Evolutionary conservation across 2,797 vertebrate genomes (phyloP).

Genomic region (Pangasius mekongensis): DNA sequence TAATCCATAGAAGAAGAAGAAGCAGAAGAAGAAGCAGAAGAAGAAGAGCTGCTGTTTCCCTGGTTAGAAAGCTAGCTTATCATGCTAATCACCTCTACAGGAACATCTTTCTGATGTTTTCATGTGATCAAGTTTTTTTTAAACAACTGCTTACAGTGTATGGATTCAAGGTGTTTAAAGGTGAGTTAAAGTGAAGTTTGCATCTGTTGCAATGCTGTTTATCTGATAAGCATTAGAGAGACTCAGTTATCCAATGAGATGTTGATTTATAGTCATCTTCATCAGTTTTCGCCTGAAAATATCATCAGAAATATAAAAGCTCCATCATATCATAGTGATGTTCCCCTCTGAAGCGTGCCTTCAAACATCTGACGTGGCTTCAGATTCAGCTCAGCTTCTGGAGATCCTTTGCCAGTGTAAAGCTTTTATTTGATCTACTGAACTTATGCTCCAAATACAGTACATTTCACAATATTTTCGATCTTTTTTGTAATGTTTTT

Average conservation of each 20-base stretch:
- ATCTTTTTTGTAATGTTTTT: too few relatives aligned
- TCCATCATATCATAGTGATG: too few relatives aligned
- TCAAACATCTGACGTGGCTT: too few relatives aligned
- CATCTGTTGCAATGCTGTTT: not conserved
- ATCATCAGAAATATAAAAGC: too few relatives aligned
- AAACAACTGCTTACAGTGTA: not conserved
- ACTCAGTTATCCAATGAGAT: too few relatives aligned
- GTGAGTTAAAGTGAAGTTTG: not conserved
- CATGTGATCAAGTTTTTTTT: not conserved
- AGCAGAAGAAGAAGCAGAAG: not conserved
- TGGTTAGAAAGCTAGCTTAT: not conserved
- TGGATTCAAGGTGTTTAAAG: not conserved
- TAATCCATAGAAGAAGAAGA: not conserved
- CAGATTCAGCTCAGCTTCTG: too few relatives aligned
- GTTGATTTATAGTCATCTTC: not conserved
- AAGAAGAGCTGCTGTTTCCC: not conserved
- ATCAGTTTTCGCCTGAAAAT: not conserved
- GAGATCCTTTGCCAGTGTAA: too few relatives aligned
- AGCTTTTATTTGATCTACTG: too few relatives aligned
- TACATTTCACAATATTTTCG: not conserved
- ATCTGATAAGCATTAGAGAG: not conserved
- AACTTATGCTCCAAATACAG: too few relatives aligned
- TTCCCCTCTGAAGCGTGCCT: too few relatives aligned
- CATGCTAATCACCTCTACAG: not conserved
- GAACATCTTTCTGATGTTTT: not conserved